These are phyloP conservation scores for Mesochorus sp. DNA, from an alignment of 2,888 invertebrate genomes.

Conservation along the genomic window DNA sequence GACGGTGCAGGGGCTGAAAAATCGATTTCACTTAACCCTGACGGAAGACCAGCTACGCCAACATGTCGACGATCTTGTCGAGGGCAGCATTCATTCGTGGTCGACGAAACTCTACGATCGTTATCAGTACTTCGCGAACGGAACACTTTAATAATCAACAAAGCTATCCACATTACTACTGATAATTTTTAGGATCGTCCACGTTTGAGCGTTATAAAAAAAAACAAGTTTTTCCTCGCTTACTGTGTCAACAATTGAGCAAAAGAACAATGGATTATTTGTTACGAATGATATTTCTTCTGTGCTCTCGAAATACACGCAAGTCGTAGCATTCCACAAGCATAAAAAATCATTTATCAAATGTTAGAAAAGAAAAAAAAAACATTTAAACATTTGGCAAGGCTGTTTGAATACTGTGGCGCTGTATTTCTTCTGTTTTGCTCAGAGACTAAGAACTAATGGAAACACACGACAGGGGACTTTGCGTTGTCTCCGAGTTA, in stretches of 20 bases:
- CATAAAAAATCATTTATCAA: conserved; percentile 72
- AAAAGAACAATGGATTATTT: conserved; percentile 31
- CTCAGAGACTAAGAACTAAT: conserved; percentile 6
- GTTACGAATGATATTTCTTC: conserved; percentile 66
- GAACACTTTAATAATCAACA: conserved; percentile 87
- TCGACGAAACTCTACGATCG: conserved; percentile 99
- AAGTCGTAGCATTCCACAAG: conserved; percentile 71
- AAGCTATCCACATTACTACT: conserved; percentile 22
- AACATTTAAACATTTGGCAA: conserved; percentile 4
- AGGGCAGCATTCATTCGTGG: conserved; percentile 96
- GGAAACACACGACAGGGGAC: too few relatives aligned
- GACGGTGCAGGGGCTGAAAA: conserved; percentile 95
- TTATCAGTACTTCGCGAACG: conserved; percentile 99
- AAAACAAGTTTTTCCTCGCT: neutral
- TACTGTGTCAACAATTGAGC: conserved; percentile 15
- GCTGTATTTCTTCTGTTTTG: conserved; percentile 17
- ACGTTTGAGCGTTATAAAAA: conserved; percentile 46
- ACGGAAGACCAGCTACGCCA: conserved; percentile 97
- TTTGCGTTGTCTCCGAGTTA: too few relatives aligned
- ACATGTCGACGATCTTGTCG: conserved; percentile 96
- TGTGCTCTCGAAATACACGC: conserved; percentile 66
- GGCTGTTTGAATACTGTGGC: conserved; percentile 32
- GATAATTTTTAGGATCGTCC: conserved; percentile 52
- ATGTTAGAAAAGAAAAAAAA: neutral
- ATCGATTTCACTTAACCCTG: conserved; percentile 95